Base-by-base conservation (phyloP, 2,797 vertebrate genomes). In the Steatocranus sp. region DNA sequence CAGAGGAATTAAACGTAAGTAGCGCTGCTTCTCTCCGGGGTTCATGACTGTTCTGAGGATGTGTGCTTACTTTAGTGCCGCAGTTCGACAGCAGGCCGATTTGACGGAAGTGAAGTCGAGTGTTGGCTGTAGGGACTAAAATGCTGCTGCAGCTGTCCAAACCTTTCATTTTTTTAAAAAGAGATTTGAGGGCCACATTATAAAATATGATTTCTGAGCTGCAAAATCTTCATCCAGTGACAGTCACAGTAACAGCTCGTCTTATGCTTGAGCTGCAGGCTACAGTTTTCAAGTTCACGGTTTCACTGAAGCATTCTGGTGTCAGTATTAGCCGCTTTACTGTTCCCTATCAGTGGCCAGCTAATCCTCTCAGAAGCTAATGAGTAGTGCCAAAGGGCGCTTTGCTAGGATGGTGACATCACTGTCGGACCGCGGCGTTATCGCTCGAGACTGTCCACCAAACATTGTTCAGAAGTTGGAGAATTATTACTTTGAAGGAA, bases 1-100 rank as follows among this genome's bases (percentile, higher is more conserved):
- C 87, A 93, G 94, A 88, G 96, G 95, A 82, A 66, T 95, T 36
- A 95, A 89, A 75, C 96, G 96, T 97, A 81, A 92, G 96, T 95
- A 36, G 34, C 4, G 51, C 11, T 32, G 9, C 30, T 10, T 68
- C 10, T 23, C 41, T 11, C 32, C n/a, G 1, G 0, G 8, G 3
- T 79, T 15, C 18, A 1, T 5, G 7, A 36, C 2, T 15, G 2
- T 12, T 53, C 6, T 50, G 1, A 18, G 5, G 8, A 10, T 1
- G 3, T 32, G 30, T 17, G 17, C 11, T 73, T 34, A 0, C 4
- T 4, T 30, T 7, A 18, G 34, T 3, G 20, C 27, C 0, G n/a
- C 4, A 5, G 41, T 10, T 20, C 58, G 38, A 23, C 2, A 7
- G 3, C 15, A 1, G 23, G 1, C 1, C 3, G 20, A 36, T 61